Evolutionary conservation across 2,888 invertebrate species (phyloP).

Genomic region (Lasioglossum marginatum): DNA sequence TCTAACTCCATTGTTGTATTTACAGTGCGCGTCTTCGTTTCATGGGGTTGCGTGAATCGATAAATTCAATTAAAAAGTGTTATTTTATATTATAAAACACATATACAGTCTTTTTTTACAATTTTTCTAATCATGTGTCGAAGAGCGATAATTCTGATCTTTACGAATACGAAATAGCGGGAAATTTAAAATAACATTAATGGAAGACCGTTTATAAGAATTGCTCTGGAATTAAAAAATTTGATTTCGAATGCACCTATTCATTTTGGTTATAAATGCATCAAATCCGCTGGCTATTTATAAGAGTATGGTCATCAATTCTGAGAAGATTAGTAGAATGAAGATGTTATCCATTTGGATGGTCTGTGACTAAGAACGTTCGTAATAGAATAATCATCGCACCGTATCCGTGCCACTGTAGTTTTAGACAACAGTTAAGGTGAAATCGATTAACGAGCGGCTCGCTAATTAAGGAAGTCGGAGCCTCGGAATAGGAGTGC

Average conservation of each 20-base stretch:
- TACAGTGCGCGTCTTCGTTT: neutral
- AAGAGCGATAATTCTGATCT: too few species aligned
- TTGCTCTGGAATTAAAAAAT: too few species aligned
- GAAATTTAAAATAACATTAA: too few species aligned
- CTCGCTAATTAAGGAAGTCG: conserved; percentile 22
- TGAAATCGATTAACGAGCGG: conserved; percentile 22
- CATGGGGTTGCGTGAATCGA: neutral
- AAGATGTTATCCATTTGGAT: neutral
- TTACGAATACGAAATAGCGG: too few species aligned
- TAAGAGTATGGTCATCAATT: neutral
- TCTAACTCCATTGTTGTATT: neutral
- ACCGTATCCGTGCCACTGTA: neutral
- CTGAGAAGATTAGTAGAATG: neutral
- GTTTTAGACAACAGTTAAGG: neutral
- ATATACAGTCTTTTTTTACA: too few species aligned
- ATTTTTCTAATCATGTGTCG: too few species aligned
- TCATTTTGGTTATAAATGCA: too few species aligned
- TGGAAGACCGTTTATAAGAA: too few species aligned
- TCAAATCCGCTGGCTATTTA: too few species aligned
- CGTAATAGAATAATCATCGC: neutral
- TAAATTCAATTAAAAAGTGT: neutral
- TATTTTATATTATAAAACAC: too few species aligned
- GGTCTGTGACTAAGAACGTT: neutral
- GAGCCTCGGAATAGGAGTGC: neutral
- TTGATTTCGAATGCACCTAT: too few species aligned